These are phyloP conservation scores for Euspilapteryx auroguttella DNA, from an alignment of 2,888 invertebrate genomes.

Conservation along the genomic window DNA sequence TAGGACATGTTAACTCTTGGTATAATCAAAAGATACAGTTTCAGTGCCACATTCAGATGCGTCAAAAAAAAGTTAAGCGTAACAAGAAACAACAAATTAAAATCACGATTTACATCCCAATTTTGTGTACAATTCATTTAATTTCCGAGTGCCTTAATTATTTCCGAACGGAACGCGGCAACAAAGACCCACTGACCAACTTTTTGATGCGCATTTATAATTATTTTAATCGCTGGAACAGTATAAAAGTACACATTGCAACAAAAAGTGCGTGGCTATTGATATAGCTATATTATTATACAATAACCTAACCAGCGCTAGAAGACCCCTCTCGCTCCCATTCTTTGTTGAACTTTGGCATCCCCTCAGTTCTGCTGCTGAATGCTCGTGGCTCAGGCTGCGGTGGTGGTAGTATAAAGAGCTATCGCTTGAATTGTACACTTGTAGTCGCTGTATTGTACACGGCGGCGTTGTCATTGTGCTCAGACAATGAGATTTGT, in stretches of 20 bases:
- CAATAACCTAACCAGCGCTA: slow-evolving; percentile 40
- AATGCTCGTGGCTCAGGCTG: slow-evolving; percentile 29
- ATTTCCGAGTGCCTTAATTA: too few relatives aligned
- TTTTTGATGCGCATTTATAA: slow-evolving; percentile 18
- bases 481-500: slow-evolving; percentile 54
- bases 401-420: slow-evolving; percentile 47
- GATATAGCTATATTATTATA: slow-evolving; percentile 54
- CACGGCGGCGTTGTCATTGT: slow-evolving; percentile 52
- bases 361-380: too few relatives aligned
- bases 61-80: too few relatives aligned
- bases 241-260: slow-evolving; percentile 39
- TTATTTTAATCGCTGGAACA: slow-evolving; percentile 40
- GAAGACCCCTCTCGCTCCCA: slow-evolving; percentile 19
- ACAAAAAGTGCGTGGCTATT: slow-evolving; percentile 54
- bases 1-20: too few relatives aligned
- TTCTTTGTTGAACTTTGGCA: too few relatives aligned
- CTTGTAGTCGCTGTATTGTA: slow-evolving; percentile 53
- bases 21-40: too few relatives aligned
- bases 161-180: too few relatives aligned
- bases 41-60: too few relatives aligned
- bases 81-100: too few relatives aligned
- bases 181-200: slow-evolving; percentile 4
- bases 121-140: too few relatives aligned
- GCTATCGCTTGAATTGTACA: slow-evolving; percentile 56
- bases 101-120: too few relatives aligned